Base-by-base conservation (phyloP, 2,797 vertebrate genomes). In the Girardinus metallicus region DNA sequence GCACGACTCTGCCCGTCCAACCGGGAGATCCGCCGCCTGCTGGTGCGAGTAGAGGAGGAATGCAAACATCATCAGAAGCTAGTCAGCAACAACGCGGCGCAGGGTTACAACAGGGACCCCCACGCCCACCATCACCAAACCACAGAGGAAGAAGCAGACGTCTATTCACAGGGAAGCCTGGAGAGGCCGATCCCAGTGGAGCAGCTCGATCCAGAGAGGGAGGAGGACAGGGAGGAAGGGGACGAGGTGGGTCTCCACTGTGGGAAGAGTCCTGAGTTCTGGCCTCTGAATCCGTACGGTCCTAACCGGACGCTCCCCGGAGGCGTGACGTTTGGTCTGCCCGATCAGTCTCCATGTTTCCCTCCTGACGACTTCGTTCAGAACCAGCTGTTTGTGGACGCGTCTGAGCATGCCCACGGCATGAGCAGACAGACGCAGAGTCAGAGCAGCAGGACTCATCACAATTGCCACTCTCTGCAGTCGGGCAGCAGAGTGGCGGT, bases 21-120 rank as follows among this genome's bases (percentile, higher is more conserved):
- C 92, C 95, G 97, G 84, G 99, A 99, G 95, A 97, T 99, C 90
- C 96, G 95, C 39, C 96, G 98, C 73, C 96, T 99, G 39, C 93
- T 99, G 89, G 90, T 94, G 34, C 97, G 99, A 0, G 98, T 99
- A 10, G 98, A 99, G 90, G 98, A 99, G 77, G 99, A 99, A 75
- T 98, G 95, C 88, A 97, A 95, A 80, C 98, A 98, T 78, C 89
- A 98, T 76, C 98, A 97, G 92, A 96, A 95, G 92, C 88, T 74
- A 90, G 95, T 75, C 91, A 94, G 81, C 96, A 96, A 79, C 95
- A 94, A 77, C 94, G 84, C 88, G 0, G 85, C 92, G 18, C 91
- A 86, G 75, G 87, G 91, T 15, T 91, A 91, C 78, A 86, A 78
- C 21, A 93, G 93, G 83, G 96, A 95, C 85, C 96, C 96, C 0